These are phyloP conservation scores for Enteromius anoplus DNA, from an alignment of 2,797 vertebrate species.

Conservation along the genomic window DNA sequence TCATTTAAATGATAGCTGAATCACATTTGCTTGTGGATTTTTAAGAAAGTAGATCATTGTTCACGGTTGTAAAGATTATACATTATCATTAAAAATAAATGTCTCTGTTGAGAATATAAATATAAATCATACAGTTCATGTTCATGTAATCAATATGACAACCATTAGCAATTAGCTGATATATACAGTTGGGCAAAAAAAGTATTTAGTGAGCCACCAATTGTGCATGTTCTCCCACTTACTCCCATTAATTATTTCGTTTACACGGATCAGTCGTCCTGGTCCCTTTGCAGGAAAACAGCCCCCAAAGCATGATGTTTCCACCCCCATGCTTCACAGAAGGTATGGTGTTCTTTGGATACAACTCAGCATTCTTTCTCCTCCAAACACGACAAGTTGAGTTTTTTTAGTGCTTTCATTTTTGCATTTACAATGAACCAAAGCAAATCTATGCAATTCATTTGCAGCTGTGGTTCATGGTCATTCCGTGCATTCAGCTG, in stretches of 20 bases:
- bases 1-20: too few species aligned
- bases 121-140: not conserved
- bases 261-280: too few species aligned
- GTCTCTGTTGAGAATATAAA: not conserved
- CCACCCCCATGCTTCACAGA: too few species aligned
- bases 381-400: too few species aligned
- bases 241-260: too few species aligned
- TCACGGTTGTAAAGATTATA: not conserved
- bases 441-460: not conserved
- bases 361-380: too few species aligned
- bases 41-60: not conserved
- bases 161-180: not conserved
- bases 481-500: not conserved
- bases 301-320: too few species aligned
- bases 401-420: not conserved
- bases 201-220: too few species aligned
- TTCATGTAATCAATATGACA: not conserved
- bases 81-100: not conserved
- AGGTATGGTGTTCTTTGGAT: too few species aligned
- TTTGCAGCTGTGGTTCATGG: not conserved
- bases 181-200: not conserved
- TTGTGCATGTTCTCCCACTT: too few species aligned
- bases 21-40: not conserved
- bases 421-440: not conserved
- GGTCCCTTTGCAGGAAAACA: too few species aligned